Evolutionary conservation across 2,797 vertebrate species (phyloP).

Genomic region (Paedocypris micromegethes): DNA sequence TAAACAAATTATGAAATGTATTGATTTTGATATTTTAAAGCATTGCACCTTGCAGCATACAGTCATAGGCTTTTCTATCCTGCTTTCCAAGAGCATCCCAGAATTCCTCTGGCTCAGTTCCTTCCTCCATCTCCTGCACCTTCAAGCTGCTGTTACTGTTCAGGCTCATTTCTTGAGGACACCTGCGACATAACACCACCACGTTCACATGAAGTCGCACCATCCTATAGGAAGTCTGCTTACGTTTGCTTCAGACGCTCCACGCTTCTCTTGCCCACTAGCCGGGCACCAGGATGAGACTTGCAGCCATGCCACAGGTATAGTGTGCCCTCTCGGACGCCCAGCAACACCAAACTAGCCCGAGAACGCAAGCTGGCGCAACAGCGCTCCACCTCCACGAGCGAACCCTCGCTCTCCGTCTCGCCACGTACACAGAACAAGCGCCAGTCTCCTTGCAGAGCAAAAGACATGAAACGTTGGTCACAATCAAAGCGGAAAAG

Average conservation of each 20-base stretch:
- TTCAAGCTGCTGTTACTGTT: conserved; percentile 56
- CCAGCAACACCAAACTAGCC: conserved; percentile 65
- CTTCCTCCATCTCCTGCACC: conserved; percentile 71
- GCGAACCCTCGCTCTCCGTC: conserved; percentile 59
- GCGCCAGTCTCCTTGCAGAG: conserved; percentile 61
- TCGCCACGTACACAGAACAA: conserved; percentile 72
- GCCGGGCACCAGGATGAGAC: conserved; percentile 54
- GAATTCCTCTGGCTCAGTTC: conserved; percentile 65
- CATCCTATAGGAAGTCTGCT: conserved; percentile 25
- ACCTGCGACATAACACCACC: conserved; percentile 50
- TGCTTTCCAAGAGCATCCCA: conserved; percentile 59
- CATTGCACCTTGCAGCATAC: conserved; percentile 72
- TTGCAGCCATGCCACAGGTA: conserved; percentile 76
- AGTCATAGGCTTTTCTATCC: conserved; percentile 74
- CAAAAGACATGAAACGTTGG: conserved; percentile 1
- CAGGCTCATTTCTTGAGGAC: conserved; percentile 65
- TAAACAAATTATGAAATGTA: background rate
- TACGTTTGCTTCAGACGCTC: conserved; percentile 65
- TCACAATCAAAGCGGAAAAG: background rate
- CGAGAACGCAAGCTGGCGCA: conserved; percentile 69
- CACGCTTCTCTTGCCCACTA: conserved; percentile 65
- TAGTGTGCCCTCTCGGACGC: conserved; percentile 53
- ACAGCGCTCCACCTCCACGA: conserved; percentile 69
- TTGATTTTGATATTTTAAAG: background rate
- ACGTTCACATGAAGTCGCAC: conserved; percentile 3